Evolutionary conservation across 2,797 vertebrate genomes (phyloP), one percentile per base, ranked within the genome.

Genomic region (Gambelia wislizenii): DNA sequence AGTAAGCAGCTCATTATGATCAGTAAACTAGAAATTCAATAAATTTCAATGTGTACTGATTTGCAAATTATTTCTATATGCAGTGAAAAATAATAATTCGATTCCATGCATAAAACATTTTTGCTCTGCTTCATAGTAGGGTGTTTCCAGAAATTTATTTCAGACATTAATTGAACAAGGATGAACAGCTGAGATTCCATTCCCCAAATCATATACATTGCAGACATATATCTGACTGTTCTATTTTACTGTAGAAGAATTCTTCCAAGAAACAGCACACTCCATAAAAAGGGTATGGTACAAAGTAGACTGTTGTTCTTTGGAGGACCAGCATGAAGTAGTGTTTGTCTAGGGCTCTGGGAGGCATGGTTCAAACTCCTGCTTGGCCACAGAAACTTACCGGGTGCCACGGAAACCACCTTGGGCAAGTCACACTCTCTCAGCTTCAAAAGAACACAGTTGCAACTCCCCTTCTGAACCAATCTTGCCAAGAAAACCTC

Each of bases 31-130:
- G 93, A 93, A 83, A 61, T 78, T 91, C 8, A 30, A 90, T 92
- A 91, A 91, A 93, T 64, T 80, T 93, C 79, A 90, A 93, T 93
- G 96, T 94, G 95, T 93, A 95, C 85, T 95, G 93, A 94, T 96
- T 97, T 97, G 89, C 77, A 97, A 97, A 97, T 96, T 95, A 96
- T 96, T 92, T 97, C 95, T 96, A 96, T 33, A 59, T 22, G 33
- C 1, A 72, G 20, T 80, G 52, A 70, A 85, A 89, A 89, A 80
- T 85, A 85, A 44, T 79, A 85, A 85, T 72, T 77, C 93, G 92
- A 92, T 89, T 89, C 89, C 94, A 93, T 59, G 59, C 83, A 93
- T 87, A 87, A 92, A 91, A 88, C 88, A 92, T 96, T 93, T 91
- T 93, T 95, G 30, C 20, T 74, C 95, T 85, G 77, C 94, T 92